phyloP scores from a whole-genome alignment of 2,888 invertebrate species.

The Napeogenes sylphis region DNA sequence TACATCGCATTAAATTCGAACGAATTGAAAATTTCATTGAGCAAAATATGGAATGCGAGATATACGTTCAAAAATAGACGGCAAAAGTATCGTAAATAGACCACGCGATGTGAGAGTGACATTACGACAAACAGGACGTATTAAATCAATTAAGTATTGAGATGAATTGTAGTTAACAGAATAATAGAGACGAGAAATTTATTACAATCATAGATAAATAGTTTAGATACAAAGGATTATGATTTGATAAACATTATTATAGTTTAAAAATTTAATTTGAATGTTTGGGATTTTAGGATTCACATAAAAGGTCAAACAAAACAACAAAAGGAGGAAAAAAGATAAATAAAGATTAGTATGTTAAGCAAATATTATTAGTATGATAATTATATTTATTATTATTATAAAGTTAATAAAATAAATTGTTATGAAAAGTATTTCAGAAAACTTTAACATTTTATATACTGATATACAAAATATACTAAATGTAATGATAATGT shows the following conservation, averaged over 20 bases:
- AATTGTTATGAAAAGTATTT: background rate
- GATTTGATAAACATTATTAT: slow-evolving; percentile 7
- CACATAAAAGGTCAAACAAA: slow-evolving; percentile 36
- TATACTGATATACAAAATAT: too few relatives aligned
- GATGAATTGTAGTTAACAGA: slow-evolving; percentile 52
- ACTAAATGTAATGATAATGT: too few relatives aligned
- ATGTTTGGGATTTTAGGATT: background rate
- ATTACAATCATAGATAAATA: background rate
- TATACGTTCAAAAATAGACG: slow-evolving; percentile 28
- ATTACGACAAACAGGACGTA: slow-evolving; percentile 49
- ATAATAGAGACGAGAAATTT: slow-evolving; percentile 33
- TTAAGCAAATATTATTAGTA: slow-evolving; percentile 24
- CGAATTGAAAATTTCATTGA: too few relatives aligned
- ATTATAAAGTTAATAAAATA: slow-evolving; percentile 1
- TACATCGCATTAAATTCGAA: too few relatives aligned
- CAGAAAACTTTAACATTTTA: too few relatives aligned
- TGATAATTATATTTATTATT: slow-evolving; percentile 12
- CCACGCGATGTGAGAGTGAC: slow-evolving; percentile 53
- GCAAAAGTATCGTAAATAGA: slow-evolving; percentile 46
- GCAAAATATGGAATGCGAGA: too few relatives aligned
- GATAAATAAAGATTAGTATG: slow-evolving; percentile 53
- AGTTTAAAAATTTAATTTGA: background rate
- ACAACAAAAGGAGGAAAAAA: slow-evolving; percentile 47
- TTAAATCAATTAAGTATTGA: slow-evolving; percentile 60
- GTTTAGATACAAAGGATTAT: background rate